Evolutionary conservation across 2,797 vertebrate genomes (phyloP), one percentile per base, ranked within the genome.

Genomic region (Sebastes kiyomatsui): DNA sequence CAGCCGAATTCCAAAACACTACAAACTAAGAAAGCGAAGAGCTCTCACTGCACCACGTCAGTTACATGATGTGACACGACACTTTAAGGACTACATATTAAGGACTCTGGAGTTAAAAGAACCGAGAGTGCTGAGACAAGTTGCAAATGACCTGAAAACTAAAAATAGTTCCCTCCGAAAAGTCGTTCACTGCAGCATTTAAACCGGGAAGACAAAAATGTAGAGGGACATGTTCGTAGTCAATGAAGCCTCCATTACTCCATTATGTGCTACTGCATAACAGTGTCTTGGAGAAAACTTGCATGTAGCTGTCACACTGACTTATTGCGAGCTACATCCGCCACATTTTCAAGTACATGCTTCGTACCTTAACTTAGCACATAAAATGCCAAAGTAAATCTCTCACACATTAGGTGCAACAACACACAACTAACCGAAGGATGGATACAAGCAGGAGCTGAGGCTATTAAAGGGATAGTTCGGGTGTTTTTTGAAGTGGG

Each of bases 131-230:
- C 86, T 76, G 79, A 87, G 87, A 87, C 68, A 79, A 90, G 83
- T 87, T 77, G 84, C 75, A 88, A 93, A 89, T 92, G 88, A 90
- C 90, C 92, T 90, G 85, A 84, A 90, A 93, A 90, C 87, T 88
- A 90, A 83, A 91, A 90, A 93, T 90, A 93, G 76, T 86, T 46
- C 42, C 5, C 38, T 61, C 35, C 22, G 11, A 88, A 90, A 89
- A 83, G 30, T 69, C 52, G 52, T 75, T 79, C 75, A 35, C 78
- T 83, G 85, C 87, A 61, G 87, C 80, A 32, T 85, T 82, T 42
- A 20, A 79, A 75, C 52, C 2, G 58, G 32, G 28, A 46, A 75
- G 72, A 88, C 60, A 65, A 80, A 77, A 75, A 82, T 32, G 67
- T 28, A 25, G 52, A 62, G 27, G 67, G 74, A 77, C 61, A 46